Base-by-base conservation (phyloP, 1,140 invertebrate species). In the Arion vulgaris region DNA sequence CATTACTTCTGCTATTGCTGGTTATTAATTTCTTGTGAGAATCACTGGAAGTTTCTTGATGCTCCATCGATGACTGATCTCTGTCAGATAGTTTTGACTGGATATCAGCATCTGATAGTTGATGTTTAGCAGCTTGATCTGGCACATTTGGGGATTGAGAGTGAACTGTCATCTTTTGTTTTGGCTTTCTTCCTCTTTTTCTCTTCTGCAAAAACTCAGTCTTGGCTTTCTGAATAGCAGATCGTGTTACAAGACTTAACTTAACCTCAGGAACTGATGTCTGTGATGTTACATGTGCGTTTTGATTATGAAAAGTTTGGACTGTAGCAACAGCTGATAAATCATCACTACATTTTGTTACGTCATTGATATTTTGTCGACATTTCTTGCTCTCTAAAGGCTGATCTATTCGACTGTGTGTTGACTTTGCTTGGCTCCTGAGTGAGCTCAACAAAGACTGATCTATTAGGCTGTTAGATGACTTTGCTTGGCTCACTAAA, bases 201-300 rank as follows among this genome's bases (percentile, higher is more conserved):
- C 62, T 78, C 32, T 15, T 78, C 38, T 32, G 36, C 32, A 62
- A 36, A 39, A 78, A 78, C 26, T 36, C 34, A 39, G 68, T 38
- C 71, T 80, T 80, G 41, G 66, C 78, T 51, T 80, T 80, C 41
- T 71, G 11, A 80, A 80, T 80, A 71, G 78, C 78, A 71, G 23
- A 26, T 23, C 45, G 53, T 49, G 73, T 75, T 75, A 45, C 41
- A 26, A 19, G 23, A 34, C 32, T 34, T 28, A 75, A 34, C 53
- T 75, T 75, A n/a, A 75, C 15, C 34, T 75, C 53, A 19, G 41
- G 13, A 38, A 38, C 28, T 28, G 41, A 45, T 13, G 53, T 51
- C 7, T 39, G 41, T 53, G 71, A 39, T 23, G 51, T 26, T 57
- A 57, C 9, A 57, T 4, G n/a, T 66, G 28, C 17, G 11, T 17